Conservation (phyloP, 2,113 vertebrate genomes). For the Carlito syrichta region DNA sequence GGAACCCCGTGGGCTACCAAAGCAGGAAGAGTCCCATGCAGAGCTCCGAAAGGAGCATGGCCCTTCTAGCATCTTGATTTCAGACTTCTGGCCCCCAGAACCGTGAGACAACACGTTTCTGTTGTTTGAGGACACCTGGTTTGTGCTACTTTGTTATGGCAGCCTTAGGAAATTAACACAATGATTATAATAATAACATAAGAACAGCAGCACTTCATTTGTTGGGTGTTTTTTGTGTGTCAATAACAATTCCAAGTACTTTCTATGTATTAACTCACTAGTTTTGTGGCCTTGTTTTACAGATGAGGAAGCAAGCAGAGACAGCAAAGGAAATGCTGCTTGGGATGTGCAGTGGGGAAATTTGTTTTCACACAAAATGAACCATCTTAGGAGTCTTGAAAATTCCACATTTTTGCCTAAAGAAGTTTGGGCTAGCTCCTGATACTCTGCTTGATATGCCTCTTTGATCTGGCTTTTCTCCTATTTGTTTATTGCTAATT, state of each 20-base stretch:
- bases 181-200: neutral
- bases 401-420: neutral
- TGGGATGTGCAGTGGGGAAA: neutral
- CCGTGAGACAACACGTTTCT: neutral
- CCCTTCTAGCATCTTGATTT: neutral
- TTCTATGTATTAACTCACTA: neutral
- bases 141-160: neutral
- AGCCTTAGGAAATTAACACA: neutral
- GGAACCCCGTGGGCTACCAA: neutral
- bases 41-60: neutral
- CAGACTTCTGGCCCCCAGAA: neutral
- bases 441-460: neutral
- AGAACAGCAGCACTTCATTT: neutral
- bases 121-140: neutral
- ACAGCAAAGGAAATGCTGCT: neutral
- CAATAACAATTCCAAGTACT: neutral
- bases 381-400: neutral
- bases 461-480: neutral
- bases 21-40: neutral
- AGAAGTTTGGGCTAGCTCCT: neutral
- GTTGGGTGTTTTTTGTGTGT: neutral
- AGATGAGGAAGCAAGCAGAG: neutral
- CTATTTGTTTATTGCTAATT: neutral
- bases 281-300: neutral
- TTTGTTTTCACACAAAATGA: neutral